Base-by-base conservation (phyloP, 1,140 invertebrate genomes). In the Drosophila yakuba region DNA sequence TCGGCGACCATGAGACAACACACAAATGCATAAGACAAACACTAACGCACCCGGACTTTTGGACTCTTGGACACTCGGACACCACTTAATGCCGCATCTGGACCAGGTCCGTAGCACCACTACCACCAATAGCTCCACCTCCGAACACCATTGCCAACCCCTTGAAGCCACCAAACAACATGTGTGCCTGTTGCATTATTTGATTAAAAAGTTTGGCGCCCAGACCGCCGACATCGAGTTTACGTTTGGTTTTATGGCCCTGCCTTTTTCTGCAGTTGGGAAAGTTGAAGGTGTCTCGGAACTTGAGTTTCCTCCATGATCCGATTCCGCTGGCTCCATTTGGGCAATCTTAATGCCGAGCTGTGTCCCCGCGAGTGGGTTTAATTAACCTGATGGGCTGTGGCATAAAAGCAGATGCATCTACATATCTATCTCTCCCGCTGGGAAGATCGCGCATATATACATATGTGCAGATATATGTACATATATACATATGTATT, bases 301-400 rank as follows among this genome's bases (percentile, higher is more conserved):
- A 66, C 36, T 67, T 5, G 45, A 35, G 43, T 61, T 61, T 45
- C 61, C 50, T 32, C 32, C 54, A 57, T 71, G 55, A 78, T 72
- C 15, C 36, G 36, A 44, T 23, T 67, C 28, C 25, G 48, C 8
- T 11, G 28, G 32, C n/a, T 61, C 36, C 41, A 57, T 47, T 66
- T 41, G 11, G 38, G 38, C 48, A 17, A 51, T 36, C 36, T 66
- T 63, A 15, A 15, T 39, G 23, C 44, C 23, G 17, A n/a, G 14
- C 14, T 44, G 11, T 45, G 44, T 32, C 10, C 10, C 32, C 28
- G 25, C 15, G 15, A 47, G 52, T 61, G 43, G 63, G 41, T 79
- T 68, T 59, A 80, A 80, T 80, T 80, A 71, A 75, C 63, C 69
- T 59, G 73, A 80, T 76, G 64, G 17, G 54, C 61, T 71, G 72